Evolutionary conservation across 2,113 vertebrate genomes (phyloP), one percentile per base, ranked within the genome.

Genomic region (Galemys pyrenaicus): DNA sequence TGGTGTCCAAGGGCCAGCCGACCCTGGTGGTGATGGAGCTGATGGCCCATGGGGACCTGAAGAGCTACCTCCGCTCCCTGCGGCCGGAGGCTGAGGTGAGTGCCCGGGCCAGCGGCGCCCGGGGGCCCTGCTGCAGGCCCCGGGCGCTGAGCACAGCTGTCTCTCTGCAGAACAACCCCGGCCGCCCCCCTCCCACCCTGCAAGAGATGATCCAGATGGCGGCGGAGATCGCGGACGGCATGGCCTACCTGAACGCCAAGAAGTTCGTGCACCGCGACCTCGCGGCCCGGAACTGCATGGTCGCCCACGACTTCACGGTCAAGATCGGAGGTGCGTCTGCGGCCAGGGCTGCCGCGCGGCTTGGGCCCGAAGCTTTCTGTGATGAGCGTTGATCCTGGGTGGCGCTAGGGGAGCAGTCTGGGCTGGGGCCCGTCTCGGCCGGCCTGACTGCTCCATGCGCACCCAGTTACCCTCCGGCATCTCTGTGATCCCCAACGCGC

Each of bases 191-290:
- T 0, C 99, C 99, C 0, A 99, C 98, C 0, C 98, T 99, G 87
- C 98, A 99, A 90, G 99, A 99, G 95, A 99, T 99, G 98, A 99
- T 99, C 86, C 99, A 99, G 98, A 99, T 99, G 99, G 98, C 99
- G 0, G 99, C 99, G 0, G 99, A 99, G 98, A 99, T 99, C 0
- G 99, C 99, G 0, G 99, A 99, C 0, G 99, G 99, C 64, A 99
- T 99, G 99, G 99, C 99, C 2, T 99, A 99, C 96, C 98, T 99
- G 96, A 99, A 99, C 0, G 99, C 99, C 95, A 99, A 99, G 95
- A 99, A 99, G 93, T 99, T 99, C 41, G 99, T 99, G 82, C 99
- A 99, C 98, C 98, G 99, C 91, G 99, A 99, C 96, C 98, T 99
- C 4, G 99, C 99, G 0, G 99, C 99, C 56, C 98, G 99, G 10